Evolutionary conservation across 2,113 vertebrate genomes (phyloP), one percentile per base, ranked within the genome.

Genomic region (Mus musculus): DNA sequence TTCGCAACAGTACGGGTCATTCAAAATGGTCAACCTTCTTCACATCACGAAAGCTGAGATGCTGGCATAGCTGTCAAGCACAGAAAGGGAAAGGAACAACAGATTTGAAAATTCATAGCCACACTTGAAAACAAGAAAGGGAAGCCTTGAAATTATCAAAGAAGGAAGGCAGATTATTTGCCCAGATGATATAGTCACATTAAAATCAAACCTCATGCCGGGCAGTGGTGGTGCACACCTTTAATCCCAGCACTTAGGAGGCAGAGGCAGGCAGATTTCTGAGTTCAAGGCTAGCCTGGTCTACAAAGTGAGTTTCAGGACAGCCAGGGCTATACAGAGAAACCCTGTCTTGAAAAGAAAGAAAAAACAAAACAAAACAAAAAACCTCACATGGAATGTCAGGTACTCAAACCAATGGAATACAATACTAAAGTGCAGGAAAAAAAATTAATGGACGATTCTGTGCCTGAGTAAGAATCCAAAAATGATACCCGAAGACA

Each of bases 91-190:
- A 42, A 67, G 72, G 81, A 75, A 76, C 87, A 90, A 56, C 8
- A 46, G 84, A 84, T 56, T 63, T 39, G 33, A 89, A 82, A 67
- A 87, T 61, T 69, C 24, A 94, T 4, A 84, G 81, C 36, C 72
- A 65, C 42, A 28, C 46, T 81, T 89, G 20, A 94, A 94, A 88
- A 82, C 33, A 78, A 94, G 63, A 95, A 80, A 95, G 22, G 7
- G n/a, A 80, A 89, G 84, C 28, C 52, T 71, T 86, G 56, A 95
- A 90, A 28, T n/a, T 39, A 59, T 42, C 30, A n/a, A 89, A 76
- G 56, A 93, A 28, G 82, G 54, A 94, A 76, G 69, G 73, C 11
- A 76, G 72, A 59, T 76, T 78, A 77, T 54, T 77, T 87, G 78
- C 69, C 20, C 49, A 89, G 92, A 72, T 91, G 81, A 5, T 42